These are phyloP conservation scores for Chloebia gouldiae DNA, from an alignment of 2,113 vertebrate species.

Conservation along the genomic window DNA sequence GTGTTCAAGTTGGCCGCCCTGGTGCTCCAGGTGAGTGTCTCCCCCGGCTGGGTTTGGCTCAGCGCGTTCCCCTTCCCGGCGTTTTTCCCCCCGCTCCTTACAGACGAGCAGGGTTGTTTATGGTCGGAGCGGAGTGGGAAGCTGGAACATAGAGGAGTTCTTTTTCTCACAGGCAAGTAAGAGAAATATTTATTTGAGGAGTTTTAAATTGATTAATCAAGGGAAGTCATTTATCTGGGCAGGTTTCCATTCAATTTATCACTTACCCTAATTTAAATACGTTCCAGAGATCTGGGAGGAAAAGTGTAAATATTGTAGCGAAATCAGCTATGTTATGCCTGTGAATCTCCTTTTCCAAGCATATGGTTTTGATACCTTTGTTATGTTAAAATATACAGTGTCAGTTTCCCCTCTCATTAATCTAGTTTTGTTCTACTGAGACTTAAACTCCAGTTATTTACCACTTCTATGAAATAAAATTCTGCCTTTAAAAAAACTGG, in stretches of 20 bases:
- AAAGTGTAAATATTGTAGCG: not conserved
- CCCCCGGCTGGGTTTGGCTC: not conserved
- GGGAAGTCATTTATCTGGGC: not conserved
- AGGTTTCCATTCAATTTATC: not conserved
- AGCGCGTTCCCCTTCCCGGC: rapidly evolving
- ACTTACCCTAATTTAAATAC: not conserved
- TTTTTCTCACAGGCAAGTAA: not conserved
- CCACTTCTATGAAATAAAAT: not conserved
- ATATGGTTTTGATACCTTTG: not conserved
- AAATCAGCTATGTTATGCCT: not conserved
- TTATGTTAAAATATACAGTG: not conserved
- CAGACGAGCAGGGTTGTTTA: rapidly evolving
- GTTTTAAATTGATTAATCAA: not conserved
- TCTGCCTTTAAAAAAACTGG: rapidly evolving
- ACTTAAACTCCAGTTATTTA: not conserved
- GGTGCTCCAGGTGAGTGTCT: constrained; percentile 87
- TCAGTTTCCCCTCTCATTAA: not conserved
- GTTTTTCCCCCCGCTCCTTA: rapidly evolving
- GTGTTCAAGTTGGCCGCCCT: constrained; percentile 92
- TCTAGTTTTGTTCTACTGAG: not conserved
- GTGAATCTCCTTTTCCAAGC: not conserved
- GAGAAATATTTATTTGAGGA: not conserved
- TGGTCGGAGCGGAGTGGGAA: too few relatives aligned
- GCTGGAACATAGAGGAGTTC: not conserved
- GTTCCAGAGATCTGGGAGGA: not conserved